These are phyloP conservation scores for Zeugodacus cucurbitae DNA, from an alignment of 1,140 invertebrate genomes.

Conservation along the genomic window DNA sequence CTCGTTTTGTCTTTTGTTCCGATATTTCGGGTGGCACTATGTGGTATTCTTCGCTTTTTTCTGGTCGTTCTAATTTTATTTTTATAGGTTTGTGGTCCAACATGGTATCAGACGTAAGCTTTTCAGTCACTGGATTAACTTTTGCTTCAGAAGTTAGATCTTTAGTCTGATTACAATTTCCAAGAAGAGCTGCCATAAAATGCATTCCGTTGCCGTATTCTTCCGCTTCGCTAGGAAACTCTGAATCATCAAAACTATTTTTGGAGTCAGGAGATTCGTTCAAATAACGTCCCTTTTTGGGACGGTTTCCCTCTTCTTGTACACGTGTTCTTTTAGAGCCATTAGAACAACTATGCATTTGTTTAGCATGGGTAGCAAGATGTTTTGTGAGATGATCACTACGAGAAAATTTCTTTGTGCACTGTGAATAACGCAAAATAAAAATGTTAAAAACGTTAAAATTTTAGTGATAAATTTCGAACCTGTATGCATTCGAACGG, in stretches of 20 bases:
- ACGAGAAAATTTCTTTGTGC: conserved; percentile 82
- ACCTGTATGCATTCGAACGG: conserved; percentile 74
- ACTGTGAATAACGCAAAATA: conserved; percentile 64
- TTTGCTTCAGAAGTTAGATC: neutral
- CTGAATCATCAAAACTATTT: neutral
- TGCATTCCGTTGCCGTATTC: neutral
- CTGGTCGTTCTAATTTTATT: conserved; percentile 60
- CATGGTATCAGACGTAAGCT: neutral
- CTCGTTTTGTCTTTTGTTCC: neutral
- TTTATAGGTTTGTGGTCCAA: conserved; percentile 45
- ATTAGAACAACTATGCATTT: conserved; percentile 28
- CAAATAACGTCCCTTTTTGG: neutral
- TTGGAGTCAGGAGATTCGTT: neutral
- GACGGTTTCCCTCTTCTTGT: neutral
- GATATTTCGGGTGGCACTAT: conserved; percentile 36
- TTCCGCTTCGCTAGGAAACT: neutral
- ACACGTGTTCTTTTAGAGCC: neutral
- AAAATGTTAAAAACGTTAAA: neutral
- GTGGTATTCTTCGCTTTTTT: conserved; percentile 60
- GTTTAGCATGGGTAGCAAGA: conserved; percentile 58
- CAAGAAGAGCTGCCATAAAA: neutral
- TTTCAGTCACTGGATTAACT: neutral
- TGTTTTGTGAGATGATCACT: conserved; percentile 89
- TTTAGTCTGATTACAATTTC: neutral
- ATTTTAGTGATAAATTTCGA: neutral